A percentile compares a stretch with the other conserved stretches of the same genome.
Evolutionary conservation across 2,113 vertebrate species (phyloP).

Genomic region (Melanerpes formicivorus): DNA sequence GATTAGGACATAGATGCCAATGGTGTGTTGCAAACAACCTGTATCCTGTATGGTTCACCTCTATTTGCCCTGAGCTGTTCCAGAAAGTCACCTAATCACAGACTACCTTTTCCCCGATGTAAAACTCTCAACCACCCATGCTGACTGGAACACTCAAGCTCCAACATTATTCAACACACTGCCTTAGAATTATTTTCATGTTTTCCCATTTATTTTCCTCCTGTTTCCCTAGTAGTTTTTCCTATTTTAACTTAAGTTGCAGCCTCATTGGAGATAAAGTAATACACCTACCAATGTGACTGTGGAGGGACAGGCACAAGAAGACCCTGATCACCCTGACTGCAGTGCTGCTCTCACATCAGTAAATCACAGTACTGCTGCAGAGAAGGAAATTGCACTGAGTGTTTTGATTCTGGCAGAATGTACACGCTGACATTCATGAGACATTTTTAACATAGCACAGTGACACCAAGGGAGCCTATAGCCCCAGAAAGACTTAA

Average conservation of each 20-base stretch:
- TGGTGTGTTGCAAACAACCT: not conserved
- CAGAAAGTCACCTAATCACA: not conserved
- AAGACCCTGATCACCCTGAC: not conserved
- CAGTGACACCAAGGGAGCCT: not conserved
- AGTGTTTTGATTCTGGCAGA: not conserved
- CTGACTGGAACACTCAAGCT: not conserved
- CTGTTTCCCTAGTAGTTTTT: not conserved
- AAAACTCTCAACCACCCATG: not conserved
- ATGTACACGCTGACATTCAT: not conserved
- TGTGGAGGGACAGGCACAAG: not conserved
- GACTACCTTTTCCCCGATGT: not conserved
- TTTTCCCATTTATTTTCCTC: not conserved
- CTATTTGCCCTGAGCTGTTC: not conserved
- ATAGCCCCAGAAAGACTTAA: not conserved
- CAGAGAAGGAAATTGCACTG: not conserved
- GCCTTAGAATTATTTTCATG: not conserved
- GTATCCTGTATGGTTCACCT: not conserved
- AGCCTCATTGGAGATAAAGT: not conserved
- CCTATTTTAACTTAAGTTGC: not conserved
- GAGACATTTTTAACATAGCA: not conserved
- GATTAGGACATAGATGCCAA: not conserved
- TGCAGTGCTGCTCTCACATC: not conserved
- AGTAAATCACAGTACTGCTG: not conserved
- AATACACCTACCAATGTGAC: fast-evolving
- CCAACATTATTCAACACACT: not conserved